Evolutionary conservation across 2,113 vertebrate species (phyloP).

Genomic region (Gallinago paraguaiae): DNA sequence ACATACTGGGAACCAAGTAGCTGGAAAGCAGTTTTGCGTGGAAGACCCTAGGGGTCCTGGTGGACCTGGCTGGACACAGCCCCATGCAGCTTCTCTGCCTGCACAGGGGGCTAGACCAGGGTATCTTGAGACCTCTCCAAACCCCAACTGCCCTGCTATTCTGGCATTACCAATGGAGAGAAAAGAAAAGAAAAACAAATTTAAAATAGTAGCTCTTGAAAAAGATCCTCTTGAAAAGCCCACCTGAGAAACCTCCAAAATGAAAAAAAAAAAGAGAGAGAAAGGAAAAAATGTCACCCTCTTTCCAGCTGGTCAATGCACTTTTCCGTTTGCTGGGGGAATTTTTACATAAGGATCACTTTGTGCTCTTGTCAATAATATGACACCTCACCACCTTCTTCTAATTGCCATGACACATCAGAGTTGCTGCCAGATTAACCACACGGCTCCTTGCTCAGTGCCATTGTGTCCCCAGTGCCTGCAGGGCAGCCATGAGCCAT

Average conservation of each 20-base stretch:
- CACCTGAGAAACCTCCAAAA: background rate
- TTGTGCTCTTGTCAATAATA: background rate
- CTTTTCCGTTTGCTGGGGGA: background rate
- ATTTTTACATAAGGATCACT: background rate
- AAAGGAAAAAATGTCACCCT: background rate
- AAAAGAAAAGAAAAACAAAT: background rate
- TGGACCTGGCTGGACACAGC: background rate
- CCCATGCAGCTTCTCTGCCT: background rate
- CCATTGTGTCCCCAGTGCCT: rapidly evolving
- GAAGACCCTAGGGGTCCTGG: background rate
- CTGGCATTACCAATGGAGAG: background rate
- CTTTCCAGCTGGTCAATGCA: background rate
- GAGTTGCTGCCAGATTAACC: background rate
- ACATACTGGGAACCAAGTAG: background rate
- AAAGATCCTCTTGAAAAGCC: background rate
- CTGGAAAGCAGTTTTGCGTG: background rate
- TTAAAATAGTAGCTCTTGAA: background rate
- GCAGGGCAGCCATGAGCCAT: rapidly evolving
- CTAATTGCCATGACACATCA: background rate
- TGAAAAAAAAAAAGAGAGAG: background rate
- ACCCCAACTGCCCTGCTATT: background rate
- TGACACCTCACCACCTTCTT: background rate
- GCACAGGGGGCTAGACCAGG: background rate
- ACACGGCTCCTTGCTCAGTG: background rate
- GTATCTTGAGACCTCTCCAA: background rate